Conservation (phyloP, 2,888 invertebrate species). For the Corbicula japonica region DNA sequence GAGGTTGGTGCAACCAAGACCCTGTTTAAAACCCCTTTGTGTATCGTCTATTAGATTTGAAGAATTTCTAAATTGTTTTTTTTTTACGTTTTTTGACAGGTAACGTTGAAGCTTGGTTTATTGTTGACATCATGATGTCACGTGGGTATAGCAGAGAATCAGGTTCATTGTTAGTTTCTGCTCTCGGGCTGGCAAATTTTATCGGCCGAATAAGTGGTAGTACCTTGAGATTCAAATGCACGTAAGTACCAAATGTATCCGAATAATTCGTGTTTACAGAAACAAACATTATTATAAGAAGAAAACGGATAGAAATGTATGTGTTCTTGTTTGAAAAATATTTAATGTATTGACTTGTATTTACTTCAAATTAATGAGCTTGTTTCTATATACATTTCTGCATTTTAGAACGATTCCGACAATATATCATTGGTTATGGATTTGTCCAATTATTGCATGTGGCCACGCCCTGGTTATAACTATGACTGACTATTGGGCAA, state of each 20-base stretch:
- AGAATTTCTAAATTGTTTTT: too few species aligned
- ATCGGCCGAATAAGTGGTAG: conserved; percentile 34
- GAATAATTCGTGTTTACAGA: too few species aligned
- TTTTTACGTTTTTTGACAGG: too few species aligned
- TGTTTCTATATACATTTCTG: background rate
- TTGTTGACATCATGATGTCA: conserved; percentile 49
- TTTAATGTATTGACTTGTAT: too few species aligned
- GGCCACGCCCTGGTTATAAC: conserved; percentile 24
- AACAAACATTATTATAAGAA: too few species aligned
- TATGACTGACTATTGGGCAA: conserved; percentile 16
- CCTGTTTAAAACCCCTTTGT: too few species aligned
- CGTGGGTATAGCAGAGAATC: conserved; percentile 31
- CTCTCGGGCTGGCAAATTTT: conserved; percentile 34
- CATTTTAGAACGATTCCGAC: conserved; percentile 35
- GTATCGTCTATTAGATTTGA: too few species aligned
- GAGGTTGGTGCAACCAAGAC: too few species aligned
- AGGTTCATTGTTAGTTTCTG: conserved; percentile 37
- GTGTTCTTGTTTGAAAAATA: too few species aligned
- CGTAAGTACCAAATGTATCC: conserved; percentile 10
- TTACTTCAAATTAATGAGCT: too few species aligned
- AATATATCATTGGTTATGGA: conserved; percentile 34
- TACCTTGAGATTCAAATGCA: conserved; percentile 24
- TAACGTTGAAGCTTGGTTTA: conserved; percentile 43
- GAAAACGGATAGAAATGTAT: too few species aligned
- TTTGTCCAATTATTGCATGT: background rate